A percentile compares a stretch with the other conserved stretches of the same genome.
phyloP scores from a whole-genome alignment of 2,888 invertebrate genomes.

The Gastrophysa polygoni region DNA sequence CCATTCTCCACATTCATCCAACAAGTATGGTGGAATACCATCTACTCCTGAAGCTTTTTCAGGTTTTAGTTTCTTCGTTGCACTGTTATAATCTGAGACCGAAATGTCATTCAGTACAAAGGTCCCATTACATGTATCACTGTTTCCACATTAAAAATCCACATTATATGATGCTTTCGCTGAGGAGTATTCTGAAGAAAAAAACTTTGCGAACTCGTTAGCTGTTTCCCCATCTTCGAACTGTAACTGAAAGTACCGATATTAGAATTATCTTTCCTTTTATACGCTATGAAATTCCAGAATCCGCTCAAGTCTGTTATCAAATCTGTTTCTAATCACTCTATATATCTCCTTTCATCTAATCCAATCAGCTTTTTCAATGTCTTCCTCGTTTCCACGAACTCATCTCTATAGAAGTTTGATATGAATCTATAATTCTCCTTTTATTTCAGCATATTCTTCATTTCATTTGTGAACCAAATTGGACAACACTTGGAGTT shows the following conservation, averaged over 20 bases:
- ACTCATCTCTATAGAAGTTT: neutral
- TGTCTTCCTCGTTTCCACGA: neutral
- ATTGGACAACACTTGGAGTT: neutral
- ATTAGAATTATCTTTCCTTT: constrained; percentile 2
- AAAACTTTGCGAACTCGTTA: constrained; percentile 5
- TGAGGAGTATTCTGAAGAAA: neutral
- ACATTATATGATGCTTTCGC: neutral
- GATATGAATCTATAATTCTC: neutral
- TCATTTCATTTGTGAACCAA: constrained; percentile 3
- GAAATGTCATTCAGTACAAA: neutral
- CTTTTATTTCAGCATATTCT: neutral
- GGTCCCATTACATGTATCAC: neutral
- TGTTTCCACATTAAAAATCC: neutral
- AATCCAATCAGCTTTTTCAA: neutral
- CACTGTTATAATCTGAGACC: neutral
- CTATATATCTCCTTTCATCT: neutral
- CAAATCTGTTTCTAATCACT: neutral
- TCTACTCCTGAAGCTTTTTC: neutral
- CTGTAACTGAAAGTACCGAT: neutral
- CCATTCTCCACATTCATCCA: neutral
- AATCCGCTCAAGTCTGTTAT: neutral
- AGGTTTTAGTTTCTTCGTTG: neutral
- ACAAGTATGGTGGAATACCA: constrained; percentile 1
- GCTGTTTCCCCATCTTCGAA: constrained; percentile 2
- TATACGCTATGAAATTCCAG: neutral